phyloP scores from a whole-genome alignment of 2,888 invertebrate species.

The Sarcophaga carnaria region DNA sequence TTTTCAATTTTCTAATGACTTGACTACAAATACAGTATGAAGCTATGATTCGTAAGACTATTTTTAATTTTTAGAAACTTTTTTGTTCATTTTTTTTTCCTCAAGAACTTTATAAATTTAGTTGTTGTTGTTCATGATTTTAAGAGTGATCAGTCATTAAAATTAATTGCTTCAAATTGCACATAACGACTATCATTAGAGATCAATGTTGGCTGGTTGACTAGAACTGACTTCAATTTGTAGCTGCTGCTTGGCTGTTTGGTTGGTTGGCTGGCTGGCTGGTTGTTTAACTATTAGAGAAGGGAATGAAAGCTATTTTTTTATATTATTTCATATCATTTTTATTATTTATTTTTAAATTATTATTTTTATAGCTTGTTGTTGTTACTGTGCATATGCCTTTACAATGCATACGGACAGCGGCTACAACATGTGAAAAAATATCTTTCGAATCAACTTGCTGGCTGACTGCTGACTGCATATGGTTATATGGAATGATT shows the following conservation, averaged over 20 bases:
- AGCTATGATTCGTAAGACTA: too few species aligned
- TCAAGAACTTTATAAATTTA: not conserved
- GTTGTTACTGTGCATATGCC: not conserved
- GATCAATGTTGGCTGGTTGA: conserved; percentile 30
- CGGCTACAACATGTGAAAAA: not conserved
- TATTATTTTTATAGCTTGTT: not conserved
- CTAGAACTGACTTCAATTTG: too few species aligned
- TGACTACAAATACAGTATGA: too few species aligned
- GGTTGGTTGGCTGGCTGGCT: not conserved
- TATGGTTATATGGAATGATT: conserved; percentile 43
- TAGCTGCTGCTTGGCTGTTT: not conserved
- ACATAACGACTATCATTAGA: conserved; percentile 60
- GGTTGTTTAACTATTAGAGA: not conserved
- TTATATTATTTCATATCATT: not conserved
- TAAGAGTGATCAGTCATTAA: conserved; percentile 56
- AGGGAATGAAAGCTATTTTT: not conserved
- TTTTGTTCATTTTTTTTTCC: not conserved
- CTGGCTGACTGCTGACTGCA: not conserved
- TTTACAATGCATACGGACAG: not conserved
- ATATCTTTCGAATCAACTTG: not conserved
- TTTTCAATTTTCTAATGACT: too few species aligned
- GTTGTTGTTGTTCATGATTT: conserved; percentile 16
- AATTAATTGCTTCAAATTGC: conserved; percentile 64
- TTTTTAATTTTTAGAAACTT: not conserved
- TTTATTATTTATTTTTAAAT: not conserved